Evolutionary conservation across 2,888 invertebrate species (phyloP), one percentile per base, ranked within the genome.

Genomic region (Tinea semifulvella): DNA sequence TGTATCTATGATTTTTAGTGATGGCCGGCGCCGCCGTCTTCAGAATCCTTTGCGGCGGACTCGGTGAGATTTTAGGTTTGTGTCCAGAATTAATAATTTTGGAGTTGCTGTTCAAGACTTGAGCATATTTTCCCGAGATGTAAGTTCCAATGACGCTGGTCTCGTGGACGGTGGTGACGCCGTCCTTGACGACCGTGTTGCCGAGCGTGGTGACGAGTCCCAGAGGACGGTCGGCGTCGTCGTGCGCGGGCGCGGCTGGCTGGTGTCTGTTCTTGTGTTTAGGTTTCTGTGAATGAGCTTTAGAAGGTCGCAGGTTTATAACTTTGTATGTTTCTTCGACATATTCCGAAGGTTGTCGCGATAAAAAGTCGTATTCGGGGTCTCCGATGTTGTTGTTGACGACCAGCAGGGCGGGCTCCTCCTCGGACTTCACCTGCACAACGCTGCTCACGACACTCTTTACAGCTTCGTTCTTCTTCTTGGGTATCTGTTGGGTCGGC

Each of bases 91-190:
- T 62, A 47, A 87, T 68, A 27, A 90, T 72, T 58, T 88, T 88
- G 0, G 93, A 91, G 28, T 91, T 90, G 57, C 92, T 92, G 59
- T 92, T 92, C 20, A 94, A 73, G 7, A 91, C 89, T 72, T 94
- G 94, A 2, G 94, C 93, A 65, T 94, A 94, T 73, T 94, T 94
- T 27, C 92, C 92, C 42, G 90, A 89, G 56, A 94, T 91, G 61
- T 89, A 91, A 2, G 94, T 93, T 18, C 94, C 91, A 55, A 94
- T 90, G n/a, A 94, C 92, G 62, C 90, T 91, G 1, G 94, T 93
- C 71, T 94, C 93, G 60, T 92, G 91, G 4, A 94, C 86, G 0
- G 93, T 93, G 3, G 93, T 93, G 2, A 88, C 72, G 1, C 93
- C 93, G 57, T 92, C 91, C 61, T 89, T 89, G 3, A 93, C 88